Evolutionary conservation across 2,888 invertebrate genomes (phyloP).

Genomic region (Lasius fuliginosus): DNA sequence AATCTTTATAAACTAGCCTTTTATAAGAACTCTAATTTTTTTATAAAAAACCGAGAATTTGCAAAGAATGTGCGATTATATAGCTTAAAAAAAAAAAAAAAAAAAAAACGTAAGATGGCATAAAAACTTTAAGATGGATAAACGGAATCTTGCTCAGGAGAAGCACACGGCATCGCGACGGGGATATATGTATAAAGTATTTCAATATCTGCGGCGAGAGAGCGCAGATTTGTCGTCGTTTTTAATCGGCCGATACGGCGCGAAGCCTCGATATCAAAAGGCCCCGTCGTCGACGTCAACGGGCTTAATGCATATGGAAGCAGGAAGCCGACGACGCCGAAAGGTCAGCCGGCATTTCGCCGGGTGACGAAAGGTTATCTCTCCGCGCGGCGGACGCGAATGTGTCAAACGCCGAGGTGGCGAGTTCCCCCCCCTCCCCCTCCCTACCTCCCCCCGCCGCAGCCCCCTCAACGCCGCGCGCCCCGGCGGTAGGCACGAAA

Average conservation of each 20-base stretch:
- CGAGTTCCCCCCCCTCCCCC: neutral
- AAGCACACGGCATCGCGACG: conserved; percentile 17
- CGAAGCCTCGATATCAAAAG: conserved; percentile 77
- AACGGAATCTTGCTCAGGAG: neutral
- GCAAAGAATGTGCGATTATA: neutral
- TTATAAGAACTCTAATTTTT: neutral
- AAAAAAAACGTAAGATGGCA: neutral
- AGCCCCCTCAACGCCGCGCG: conserved; percentile 44
- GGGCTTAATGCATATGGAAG: conserved; percentile 84
- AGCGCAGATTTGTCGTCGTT: conserved; percentile 21
- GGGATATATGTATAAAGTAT: neutral
- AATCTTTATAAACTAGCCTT: neutral
- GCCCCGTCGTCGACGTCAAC: conserved; percentile 49
- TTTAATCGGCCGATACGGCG: conserved; percentile 22
- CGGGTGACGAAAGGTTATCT: conserved; percentile 82
- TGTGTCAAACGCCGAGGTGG: conserved; percentile 71
- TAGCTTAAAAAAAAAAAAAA: neutral
- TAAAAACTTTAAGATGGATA: neutral
- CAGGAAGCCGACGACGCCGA: conserved; percentile 78
- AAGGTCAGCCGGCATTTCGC: conserved; percentile 72
- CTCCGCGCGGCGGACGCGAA: conserved; percentile 60
- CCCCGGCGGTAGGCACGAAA: conserved; percentile 73
- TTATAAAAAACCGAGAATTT: neutral
- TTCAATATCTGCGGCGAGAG: conserved; percentile 16
- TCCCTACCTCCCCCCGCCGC: neutral